Percentiles rank a stretch among this genome's conserved stretches.
Evolutionary conservation across 53 echinoderm and acorn worm species (phyloP).

Genomic region (Mesocentrotus franciscanus): DNA sequence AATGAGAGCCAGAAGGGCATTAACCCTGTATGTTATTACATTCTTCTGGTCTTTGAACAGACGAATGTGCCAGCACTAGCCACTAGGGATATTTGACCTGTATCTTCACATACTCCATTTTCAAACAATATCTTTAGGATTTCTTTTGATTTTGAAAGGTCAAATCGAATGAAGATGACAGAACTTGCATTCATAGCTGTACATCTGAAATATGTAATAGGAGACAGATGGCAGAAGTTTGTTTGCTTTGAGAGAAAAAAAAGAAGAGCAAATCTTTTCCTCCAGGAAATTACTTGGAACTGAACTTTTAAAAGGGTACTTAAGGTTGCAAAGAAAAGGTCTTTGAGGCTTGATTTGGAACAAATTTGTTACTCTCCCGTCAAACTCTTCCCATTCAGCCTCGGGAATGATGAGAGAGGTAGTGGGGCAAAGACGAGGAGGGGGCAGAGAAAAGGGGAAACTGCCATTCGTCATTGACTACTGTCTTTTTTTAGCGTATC

Average conservation of each 20-base stretch:
- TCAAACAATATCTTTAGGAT: too few species aligned
- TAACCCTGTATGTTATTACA: not conserved
- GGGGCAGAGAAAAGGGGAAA: not conserved
- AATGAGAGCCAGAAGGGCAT: not conserved
- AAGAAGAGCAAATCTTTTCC: not conserved
- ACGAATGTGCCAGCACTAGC: not conserved
- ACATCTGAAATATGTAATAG: not conserved
- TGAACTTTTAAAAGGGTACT: slow-evolving; percentile 14
- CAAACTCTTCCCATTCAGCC: slow-evolving; percentile 15
- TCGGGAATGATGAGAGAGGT: not conserved
- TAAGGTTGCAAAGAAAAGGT: slow-evolving; percentile 5
- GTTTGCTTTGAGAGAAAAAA: not conserved
- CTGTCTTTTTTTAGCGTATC: slow-evolving; percentile 38
- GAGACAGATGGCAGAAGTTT: not conserved
- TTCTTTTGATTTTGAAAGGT: not conserved
- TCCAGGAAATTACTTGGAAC: not conserved
- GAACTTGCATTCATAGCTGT: not conserved
- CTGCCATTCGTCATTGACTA: slow-evolving; percentile 17
- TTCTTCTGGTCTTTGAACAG: not conserved
- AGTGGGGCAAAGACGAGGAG: not conserved
- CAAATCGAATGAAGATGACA: not conserved
- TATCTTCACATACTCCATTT: not conserved
- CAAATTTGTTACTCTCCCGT: not conserved
- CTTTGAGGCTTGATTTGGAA: slow-evolving; percentile 33
- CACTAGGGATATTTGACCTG: not conserved